These are phyloP conservation scores for Platygyra sinensis DNA, from an alignment of 64 coral and sea anemone species.

Conservation along the genomic window DNA sequence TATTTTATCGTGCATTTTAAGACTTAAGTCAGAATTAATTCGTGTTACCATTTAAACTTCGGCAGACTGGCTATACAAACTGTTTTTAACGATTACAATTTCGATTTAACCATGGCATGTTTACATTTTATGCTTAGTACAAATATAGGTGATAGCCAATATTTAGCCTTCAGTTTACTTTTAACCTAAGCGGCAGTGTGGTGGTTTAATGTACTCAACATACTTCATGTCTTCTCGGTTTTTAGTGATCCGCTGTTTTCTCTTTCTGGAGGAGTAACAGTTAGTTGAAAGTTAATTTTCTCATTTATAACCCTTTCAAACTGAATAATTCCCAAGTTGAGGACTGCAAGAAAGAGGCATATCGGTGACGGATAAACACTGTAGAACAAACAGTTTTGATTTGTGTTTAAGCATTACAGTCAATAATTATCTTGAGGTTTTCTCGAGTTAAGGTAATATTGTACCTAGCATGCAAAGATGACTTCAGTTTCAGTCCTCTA, in stretches of 20 bases:
- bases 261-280: conserved; percentile 61
- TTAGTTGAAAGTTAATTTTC: background rate
- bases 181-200: background rate
- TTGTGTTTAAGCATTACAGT: no score
- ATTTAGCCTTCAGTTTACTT: background rate
- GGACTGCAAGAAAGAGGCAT: background rate
- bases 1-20: conserved; percentile 1
- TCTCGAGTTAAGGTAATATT: no score
- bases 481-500: no score
- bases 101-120: background rate
- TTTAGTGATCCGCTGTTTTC: conserved; percentile 71
- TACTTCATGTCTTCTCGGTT: conserved; percentile 81
- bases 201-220: conserved; percentile 21
- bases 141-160: background rate
- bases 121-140: background rate
- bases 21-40: no score
- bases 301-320: background rate
- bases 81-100: background rate
- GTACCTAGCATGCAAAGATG: no score
- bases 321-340: background rate
- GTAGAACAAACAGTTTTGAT: no score
- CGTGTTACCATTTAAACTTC: no score
- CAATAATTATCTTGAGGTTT: no score
- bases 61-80: no score
- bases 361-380: background rate